A percentile compares a stretch with the other conserved stretches of the same genome.
phyloP scores from a whole-genome alignment of 2,113 vertebrate genomes.

The Paralichthys olivaceus region DNA sequence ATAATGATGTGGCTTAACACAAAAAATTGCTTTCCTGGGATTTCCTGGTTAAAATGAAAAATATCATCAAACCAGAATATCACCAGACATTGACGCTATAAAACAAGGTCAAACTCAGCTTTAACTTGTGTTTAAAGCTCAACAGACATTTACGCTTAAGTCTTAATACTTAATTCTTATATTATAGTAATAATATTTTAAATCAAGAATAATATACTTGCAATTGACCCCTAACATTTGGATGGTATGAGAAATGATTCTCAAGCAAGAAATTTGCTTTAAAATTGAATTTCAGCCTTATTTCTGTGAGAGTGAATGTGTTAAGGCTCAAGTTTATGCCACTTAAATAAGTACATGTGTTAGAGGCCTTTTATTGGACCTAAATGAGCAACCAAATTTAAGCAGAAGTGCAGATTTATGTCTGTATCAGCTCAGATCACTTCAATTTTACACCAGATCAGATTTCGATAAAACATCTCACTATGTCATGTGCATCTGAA shows the following conservation, averaged over 20 bases:
- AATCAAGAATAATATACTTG: background rate
- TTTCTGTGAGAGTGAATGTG: background rate
- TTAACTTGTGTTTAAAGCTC: no score
- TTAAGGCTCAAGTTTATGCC: background rate
- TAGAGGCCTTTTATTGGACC: background rate
- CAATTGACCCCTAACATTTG: no score
- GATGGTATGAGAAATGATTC: background rate
- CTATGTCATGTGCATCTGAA: no score
- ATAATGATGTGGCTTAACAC: no score
- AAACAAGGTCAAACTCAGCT: background rate
- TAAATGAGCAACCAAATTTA: constrained; percentile 12
- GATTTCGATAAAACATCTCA: no score
- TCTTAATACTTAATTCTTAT: no score
- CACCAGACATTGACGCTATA: background rate
- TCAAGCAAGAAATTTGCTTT: background rate
- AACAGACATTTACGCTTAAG: no score
- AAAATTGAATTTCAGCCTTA: background rate
- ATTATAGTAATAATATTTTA: background rate
- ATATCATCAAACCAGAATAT: background rate
- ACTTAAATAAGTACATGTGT: constrained; percentile 22
- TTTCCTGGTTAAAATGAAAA: no score
- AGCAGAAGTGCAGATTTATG: background rate
- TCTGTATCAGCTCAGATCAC: background rate
- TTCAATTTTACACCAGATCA: background rate
- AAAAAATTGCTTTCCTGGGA: background rate